A percentile compares a stretch with the other conserved stretches of the same genome.
Evolutionary conservation across 2,113 vertebrate genomes (phyloP).

Genomic region (Nerophis ophidion): DNA sequence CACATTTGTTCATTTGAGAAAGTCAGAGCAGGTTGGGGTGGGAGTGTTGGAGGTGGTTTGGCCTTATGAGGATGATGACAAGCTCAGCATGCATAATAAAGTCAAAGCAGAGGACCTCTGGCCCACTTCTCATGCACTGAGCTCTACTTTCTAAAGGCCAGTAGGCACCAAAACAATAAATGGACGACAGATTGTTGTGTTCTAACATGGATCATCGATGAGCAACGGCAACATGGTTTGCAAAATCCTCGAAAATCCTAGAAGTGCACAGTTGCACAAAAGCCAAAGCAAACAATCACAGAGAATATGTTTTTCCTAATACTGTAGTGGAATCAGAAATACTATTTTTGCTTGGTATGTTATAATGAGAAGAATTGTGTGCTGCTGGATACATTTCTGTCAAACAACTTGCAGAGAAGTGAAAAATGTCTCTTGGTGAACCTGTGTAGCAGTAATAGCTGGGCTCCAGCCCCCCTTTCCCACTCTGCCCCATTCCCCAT

Average conservation of each 20-base stretch:
- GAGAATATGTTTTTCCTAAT: not conserved
- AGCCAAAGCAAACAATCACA: slow-evolving; percentile 10
- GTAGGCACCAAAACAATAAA: slow-evolving; percentile 8
- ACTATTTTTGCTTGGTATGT: not conserved
- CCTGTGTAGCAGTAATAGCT: slow-evolving; percentile 30
- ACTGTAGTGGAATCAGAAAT: slow-evolving; percentile 2
- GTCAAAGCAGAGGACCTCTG: slow-evolving; percentile 21
- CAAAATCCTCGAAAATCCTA: not conserved
- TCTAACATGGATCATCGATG: slow-evolving; percentile 18
- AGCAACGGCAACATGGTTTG: slow-evolving; percentile 19
- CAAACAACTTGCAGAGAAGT: slow-evolving; percentile 29
- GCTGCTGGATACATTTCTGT: slow-evolving; percentile 25
- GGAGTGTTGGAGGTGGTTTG: slow-evolving; percentile 2
- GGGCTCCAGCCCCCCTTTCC: not conserved
- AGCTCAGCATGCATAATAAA: slow-evolving; percentile 52
- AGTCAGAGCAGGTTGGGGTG: slow-evolving; percentile 38
- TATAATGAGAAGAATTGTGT: slow-evolving; percentile 11
- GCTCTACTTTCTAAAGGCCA: slow-evolving; percentile 22
- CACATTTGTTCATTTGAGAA: slow-evolving; percentile 67
- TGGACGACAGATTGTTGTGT: slow-evolving; percentile 25
- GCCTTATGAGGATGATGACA: slow-evolving; percentile 52
- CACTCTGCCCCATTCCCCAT: slow-evolving; percentile 26
- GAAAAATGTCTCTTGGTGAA: slow-evolving; percentile 35
- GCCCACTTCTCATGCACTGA: slow-evolving; percentile 18
- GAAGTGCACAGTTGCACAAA: not conserved